Base-by-base conservation (phyloP, 2,113 vertebrate species). In the Strigops habroptila region DNA sequence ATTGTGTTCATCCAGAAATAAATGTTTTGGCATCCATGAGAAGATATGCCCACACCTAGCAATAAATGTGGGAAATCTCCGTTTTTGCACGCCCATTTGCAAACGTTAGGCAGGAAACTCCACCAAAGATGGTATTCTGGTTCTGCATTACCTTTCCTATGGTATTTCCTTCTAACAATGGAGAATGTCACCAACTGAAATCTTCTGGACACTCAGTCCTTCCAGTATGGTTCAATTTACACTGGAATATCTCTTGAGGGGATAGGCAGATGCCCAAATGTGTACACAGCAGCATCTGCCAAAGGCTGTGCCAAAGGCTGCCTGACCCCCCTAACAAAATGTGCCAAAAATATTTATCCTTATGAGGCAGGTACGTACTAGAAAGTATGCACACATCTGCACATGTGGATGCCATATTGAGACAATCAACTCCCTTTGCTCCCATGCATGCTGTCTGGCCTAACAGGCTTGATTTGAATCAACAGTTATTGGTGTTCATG, bases 61-160 rank as follows among this genome's bases (percentile, higher is more conserved):
- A 93, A 68, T 46, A 64, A 84, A 33, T 64, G 35, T 39, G 43
- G 68, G 35, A 79, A 75, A 52, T 82, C 39, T 76, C 81, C n/a
- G 76, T 64, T 94, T 84, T 6, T 43, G 30, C 1, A 0, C 33
- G 67, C 16, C 33, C 16, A 33, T 60, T 85, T 68, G 21, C 57
- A 88, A 85, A 82, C 11, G n/a, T 60, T 23, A 75, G 44, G 53
- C 43, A 82, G 49, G 48, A 73, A 51, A 82, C 84, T n/a, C 51
- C 43, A 60, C 19, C 60, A 24, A 68, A 63, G 37, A 46, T 46
- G 6, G 3, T 64, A 16, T 84, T 84, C 55, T 48, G 9, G 15
- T 87, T 89, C 91, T 75, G 30, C 14, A 31, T 78, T 81, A 67
- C 33, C 23, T 86, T 75, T 93, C 48, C 48, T 78, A 51, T 51